Evolutionary conservation across 2,113 vertebrate species (phyloP), one percentile per base, ranked within the genome.

Genomic region (Centropus bengalensis): DNA sequence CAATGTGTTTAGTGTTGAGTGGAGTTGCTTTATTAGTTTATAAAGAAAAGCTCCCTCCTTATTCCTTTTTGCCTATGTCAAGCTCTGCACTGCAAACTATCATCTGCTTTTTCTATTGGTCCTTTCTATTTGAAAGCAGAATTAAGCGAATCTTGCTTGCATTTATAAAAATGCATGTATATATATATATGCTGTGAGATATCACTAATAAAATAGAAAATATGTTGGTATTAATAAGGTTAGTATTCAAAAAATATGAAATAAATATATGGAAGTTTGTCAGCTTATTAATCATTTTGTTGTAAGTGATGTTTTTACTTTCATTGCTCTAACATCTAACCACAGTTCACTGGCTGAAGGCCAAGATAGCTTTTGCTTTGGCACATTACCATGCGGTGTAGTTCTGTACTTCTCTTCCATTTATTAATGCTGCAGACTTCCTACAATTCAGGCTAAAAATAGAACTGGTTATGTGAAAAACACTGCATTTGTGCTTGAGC

Each of bases 371-470:
- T 97, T 97, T 98, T 92, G 93, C 88, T 58, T 63, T 95, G 96
- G 97, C 96, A 92, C 96, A 91, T 98, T 97, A 97, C 97, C 93
- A 95, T 87, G 95, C 22, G 1, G 95, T 86, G 96, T 93, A 98
- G 96, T 96, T 97, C 95, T 95, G 81, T 95, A 93, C 91, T 96
- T 94, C 97, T 97, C 96, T 97, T 97, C 98, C 97, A 97, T 97
- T 98, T 98, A 98, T 98, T 98, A 98, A 97, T 98, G 98, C 97
- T 96, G 97, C 97, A 89, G 97, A 98, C 97, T 98, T 99, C 98
- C 98, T 98, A 97, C 97, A 97, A 98, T 99, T 98, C 98, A 98
- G 88, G 96, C 98, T 98, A 98, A 98, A 99, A 99, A 99, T 99
- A 99, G 98, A 98, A 94, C 95, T 96, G 90, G 97, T 98, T 98